Evolutionary conservation across 2,888 invertebrate species (phyloP), one percentile per base, ranked within the genome.

Genomic region (Loripinus fragilis): DNA sequence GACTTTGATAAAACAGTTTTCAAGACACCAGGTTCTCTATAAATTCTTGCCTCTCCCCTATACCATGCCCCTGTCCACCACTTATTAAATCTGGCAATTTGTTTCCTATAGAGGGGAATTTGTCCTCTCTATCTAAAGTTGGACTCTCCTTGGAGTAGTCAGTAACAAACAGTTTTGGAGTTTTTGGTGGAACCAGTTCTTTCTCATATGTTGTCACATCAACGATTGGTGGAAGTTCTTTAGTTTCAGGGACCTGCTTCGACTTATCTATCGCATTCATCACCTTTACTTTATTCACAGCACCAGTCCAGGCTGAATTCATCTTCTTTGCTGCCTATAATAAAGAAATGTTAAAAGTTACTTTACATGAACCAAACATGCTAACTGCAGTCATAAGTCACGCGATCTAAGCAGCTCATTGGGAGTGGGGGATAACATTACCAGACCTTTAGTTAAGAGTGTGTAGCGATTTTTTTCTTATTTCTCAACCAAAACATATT

Each of bases 231-330:
- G 52, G 52, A 23, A 52, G 60, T 33, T 60, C 60, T 17, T 33
- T 8, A 5, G 3, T 20, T 12, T 33, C 60, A 3, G 12, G 2
- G 8, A 33, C 1, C 15, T 8, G 33, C 33, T 33, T 30, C 10
- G 1, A 10, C 15, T 30, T 12, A 30, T 33, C 2, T 30, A 52
- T 15, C 41, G 66, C 67, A 12, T 45, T 45, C 30, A 72, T 72
- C 2, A 70, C 70, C 41, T 81, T 78, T 12, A 75, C 75, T 41
- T 81, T 81, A 17, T 67, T 81, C 10, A 77, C 70, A 7, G 77
- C 77, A 25, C 77, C 81, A 0, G 81, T 70, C 41, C 66, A 77
- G 0, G 74, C 60, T 8, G 50, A 25, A 25, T 75, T 77, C 66
- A 81, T 33, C 52, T 78, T 81, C 50, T 65, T 77, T 12, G 50